Conservation (phyloP, 1,140 invertebrate genomes). For the Pachyrhynchus sulphureomaculatus region DNA sequence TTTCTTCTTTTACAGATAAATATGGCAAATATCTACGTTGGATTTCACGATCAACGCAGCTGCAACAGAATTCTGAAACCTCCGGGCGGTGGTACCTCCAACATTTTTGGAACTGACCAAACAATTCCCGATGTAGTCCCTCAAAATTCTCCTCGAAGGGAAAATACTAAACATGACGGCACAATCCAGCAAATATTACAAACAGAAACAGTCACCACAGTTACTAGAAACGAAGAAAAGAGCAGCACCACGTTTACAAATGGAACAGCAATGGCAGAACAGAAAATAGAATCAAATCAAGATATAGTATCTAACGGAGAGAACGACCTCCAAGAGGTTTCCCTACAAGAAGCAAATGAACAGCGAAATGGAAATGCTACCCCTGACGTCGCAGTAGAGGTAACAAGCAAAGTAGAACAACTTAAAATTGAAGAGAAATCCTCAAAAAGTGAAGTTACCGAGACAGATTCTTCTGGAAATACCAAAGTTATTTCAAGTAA, state of each 20-base stretch:
- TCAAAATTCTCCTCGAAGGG: not conserved
- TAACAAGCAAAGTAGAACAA: slow-evolving; percentile 8
- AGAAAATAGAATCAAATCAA: not conserved
- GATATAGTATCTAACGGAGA: not conserved
- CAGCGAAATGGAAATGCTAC: not conserved
- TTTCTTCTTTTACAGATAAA: slow-evolving; percentile 14
- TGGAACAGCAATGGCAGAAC: not conserved
- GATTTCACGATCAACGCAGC: slow-evolving; percentile 29
- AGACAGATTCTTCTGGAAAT: slow-evolving; percentile 17
- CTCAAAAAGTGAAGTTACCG: slow-evolving; percentile 1
- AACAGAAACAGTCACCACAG: slow-evolving; percentile 7
- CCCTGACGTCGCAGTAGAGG: slow-evolving; percentile 10
- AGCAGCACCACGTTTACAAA: not conserved
- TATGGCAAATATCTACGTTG: slow-evolving; percentile 29
- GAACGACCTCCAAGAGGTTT: not conserved
- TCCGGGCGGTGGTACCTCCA: slow-evolving; percentile 32
- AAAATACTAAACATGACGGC: slow-evolving; percentile 10
- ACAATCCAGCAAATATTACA: slow-evolving; percentile 21
- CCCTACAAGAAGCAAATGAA: not conserved
- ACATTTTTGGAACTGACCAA: slow-evolving; percentile 29
- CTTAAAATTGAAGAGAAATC: slow-evolving; percentile 12
- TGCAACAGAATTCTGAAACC: slow-evolving; percentile 30
- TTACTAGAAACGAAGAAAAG: not conserved
- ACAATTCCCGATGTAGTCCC: slow-evolving; percentile 11
- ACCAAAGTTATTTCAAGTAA: slow-evolving; percentile 7